Conservation (phyloP, 2,113 vertebrate genomes). For the Rhinoderma darwinii region DNA sequence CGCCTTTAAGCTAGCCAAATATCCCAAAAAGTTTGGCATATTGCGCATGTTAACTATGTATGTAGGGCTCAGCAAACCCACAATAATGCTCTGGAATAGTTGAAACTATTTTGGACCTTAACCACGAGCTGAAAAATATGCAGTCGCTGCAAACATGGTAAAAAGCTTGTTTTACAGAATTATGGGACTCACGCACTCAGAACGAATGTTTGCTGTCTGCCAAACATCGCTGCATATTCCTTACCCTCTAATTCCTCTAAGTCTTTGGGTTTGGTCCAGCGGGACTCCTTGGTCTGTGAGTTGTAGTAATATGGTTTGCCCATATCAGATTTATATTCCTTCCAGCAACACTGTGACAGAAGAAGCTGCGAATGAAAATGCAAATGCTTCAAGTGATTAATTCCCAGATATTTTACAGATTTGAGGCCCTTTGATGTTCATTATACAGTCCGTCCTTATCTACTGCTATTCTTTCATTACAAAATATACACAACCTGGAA, state of each 20-base stretch:
- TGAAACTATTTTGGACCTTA: neutral
- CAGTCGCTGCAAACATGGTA: too few species aligned
- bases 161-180: neutral
- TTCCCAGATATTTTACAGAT: neutral
- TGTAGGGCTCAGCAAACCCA: neutral
- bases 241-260: slow-evolving; percentile 72
- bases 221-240: neutral
- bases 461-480: neutral
- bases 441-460: neutral
- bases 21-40: neutral
- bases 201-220: neutral
- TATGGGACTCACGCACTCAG: neutral
- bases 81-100: neutral
- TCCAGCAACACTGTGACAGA: slow-evolving; percentile 71
- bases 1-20: too few species aligned
- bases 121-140: too few species aligned
- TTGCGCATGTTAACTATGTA: neutral
- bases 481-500: neutral
- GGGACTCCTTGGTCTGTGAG: slow-evolving; percentile 72
- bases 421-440: neutral
- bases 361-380: slow-evolving; percentile 63
- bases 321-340: slow-evolving; percentile 71
- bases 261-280: slow-evolving; percentile 73
- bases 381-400: neutral
- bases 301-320: slow-evolving; percentile 74